A percentile compares a stretch with the other conserved stretches of the same genome.
phyloP scores from a whole-genome alignment of 2,797 vertebrate species.

The Brachyalestes nurse region DNA sequence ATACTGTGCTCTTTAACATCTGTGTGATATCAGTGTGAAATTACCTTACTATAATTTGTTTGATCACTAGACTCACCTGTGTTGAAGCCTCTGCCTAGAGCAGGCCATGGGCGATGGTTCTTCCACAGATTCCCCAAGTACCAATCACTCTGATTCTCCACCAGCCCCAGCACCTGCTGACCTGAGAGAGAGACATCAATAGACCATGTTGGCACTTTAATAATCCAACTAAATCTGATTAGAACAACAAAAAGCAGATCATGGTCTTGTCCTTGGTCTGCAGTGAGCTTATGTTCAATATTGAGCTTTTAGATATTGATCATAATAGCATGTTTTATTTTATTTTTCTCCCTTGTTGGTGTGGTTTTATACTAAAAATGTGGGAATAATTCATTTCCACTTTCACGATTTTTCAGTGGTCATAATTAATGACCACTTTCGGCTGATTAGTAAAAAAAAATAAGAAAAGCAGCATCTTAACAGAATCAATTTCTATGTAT shows the following conservation, averaged over 20 bases:
- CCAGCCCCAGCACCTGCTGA: constrained; percentile 95
- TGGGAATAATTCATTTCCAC: no score
- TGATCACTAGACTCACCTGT: constrained; percentile 79
- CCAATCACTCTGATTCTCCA: constrained; percentile 99
- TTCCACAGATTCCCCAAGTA: constrained; percentile 99
- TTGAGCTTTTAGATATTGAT: no score
- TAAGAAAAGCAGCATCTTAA: no score
- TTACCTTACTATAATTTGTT: not conserved
- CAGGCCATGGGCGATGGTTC: constrained; percentile 97
- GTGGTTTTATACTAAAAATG: no score
- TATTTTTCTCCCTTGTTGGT: no score
- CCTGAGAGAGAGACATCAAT: constrained; percentile 69
- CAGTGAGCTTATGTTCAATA: no score
- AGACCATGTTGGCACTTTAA: not conserved
- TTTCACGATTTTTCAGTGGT: no score
- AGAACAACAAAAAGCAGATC: not conserved
- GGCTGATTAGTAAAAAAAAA: no score
- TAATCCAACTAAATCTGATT: not conserved
- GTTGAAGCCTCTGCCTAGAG: constrained; percentile 94
- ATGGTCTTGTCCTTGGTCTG: not conserved
- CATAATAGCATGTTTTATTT: no score
- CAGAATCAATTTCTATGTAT: no score
- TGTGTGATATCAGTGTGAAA: not conserved
- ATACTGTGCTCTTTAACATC: no score
- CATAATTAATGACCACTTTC: no score